A percentile compares a stretch with the other conserved stretches of the same genome.
These are phyloP conservation scores for Microctenopoma lineatum DNA, from an alignment of 2,797 vertebrate genomes.

Conservation along the genomic window DNA sequence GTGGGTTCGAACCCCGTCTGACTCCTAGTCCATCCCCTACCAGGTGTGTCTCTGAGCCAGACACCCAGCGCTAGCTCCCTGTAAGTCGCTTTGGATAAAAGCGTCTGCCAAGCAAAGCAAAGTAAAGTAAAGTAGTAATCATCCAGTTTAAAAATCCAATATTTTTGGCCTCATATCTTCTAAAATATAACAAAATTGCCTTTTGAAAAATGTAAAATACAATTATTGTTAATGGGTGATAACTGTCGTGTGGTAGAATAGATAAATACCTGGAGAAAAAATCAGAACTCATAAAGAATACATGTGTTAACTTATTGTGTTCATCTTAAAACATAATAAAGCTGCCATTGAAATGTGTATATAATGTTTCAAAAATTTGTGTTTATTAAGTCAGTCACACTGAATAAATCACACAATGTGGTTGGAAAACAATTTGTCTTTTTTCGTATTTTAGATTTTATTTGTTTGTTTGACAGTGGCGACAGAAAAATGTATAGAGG, in stretches of 20 bases:
- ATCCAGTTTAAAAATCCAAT: neutral
- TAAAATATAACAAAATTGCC: neutral
- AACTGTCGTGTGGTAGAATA: neutral
- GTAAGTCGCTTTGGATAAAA: no score
- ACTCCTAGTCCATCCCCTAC: no score
- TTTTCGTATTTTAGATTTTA: constrained; percentile 6
- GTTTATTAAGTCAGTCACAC: constrained; percentile 1
- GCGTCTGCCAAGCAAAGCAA: no score
- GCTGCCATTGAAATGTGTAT: constrained; percentile 13
- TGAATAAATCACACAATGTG: no score
- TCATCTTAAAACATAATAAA: neutral
- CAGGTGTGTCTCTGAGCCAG: no score
- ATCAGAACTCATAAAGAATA: neutral
- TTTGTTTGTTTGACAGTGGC: neutral
- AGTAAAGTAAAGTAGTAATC: no score
- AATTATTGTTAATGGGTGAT: neutral
- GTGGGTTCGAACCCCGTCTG: no score
- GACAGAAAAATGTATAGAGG: no score
- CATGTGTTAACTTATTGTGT: neutral
- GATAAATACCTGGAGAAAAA: neutral
- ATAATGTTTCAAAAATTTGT: constrained; percentile 8
- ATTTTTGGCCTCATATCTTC: neutral
- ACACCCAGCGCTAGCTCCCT: no score
- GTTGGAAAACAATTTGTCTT: neutral
- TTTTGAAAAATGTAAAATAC: neutral